phyloP scores from a whole-genome alignment of 2,797 vertebrate genomes.

The Ptychobarbus kaznakovi region DNA sequence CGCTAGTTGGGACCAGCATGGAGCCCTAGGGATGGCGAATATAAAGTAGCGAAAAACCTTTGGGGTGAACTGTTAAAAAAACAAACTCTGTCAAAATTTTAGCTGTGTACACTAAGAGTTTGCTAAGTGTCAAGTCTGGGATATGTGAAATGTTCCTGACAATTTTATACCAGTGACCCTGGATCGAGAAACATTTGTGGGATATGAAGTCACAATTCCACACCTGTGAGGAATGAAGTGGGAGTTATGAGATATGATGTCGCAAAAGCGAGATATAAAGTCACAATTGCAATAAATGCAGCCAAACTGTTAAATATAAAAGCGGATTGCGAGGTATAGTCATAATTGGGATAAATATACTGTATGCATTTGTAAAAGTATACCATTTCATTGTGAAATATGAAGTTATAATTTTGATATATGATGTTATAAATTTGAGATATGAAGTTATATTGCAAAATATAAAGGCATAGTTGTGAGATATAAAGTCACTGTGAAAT shows the following conservation, averaged over 20 bases:
- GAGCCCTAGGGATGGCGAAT: conserved; percentile 4
- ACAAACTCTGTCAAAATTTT: conserved; percentile 1
- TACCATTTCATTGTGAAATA: background rate
- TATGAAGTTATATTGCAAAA: background rate
- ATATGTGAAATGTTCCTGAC: background rate
- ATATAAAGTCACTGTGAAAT: background rate
- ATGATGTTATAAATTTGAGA: background rate
- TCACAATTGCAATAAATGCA: background rate
- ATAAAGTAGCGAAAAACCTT: conserved; percentile 12
- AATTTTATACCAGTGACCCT: conserved; percentile 4
- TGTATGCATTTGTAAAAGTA: background rate
- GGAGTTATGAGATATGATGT: background rate
- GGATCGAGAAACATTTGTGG: background rate
- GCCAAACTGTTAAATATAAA: background rate
- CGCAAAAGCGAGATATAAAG: background rate
- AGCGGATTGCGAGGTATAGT: background rate
- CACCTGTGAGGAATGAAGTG: background rate
- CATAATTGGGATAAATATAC: background rate
- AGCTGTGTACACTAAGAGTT: background rate
- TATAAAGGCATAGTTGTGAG: background rate
- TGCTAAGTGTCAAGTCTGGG: background rate
- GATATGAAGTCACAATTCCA: background rate
- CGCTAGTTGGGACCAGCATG: background rate
- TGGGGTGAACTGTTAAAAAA: conserved; percentile 24
- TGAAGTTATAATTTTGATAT: background rate